A percentile compares a stretch with the other conserved stretches of the same genome.
phyloP scores from a whole-genome alignment of 2,888 invertebrate genomes.

The Tiliacea citrago region DNA sequence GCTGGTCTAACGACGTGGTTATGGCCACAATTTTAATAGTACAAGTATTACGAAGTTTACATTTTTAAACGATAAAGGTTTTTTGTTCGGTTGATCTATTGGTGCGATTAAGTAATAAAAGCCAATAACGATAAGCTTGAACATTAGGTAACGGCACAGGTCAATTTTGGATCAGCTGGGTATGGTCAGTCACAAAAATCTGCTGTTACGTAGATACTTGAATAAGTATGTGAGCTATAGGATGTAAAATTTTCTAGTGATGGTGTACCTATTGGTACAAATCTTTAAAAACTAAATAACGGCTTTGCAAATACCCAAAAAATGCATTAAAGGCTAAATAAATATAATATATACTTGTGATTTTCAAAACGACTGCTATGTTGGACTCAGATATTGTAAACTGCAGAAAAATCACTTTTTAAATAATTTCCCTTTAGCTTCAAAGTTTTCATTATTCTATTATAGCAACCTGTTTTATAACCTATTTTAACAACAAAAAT shows the following conservation, averaged over 20 bases:
- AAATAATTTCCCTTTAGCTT: neutral
- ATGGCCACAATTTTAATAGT: constrained; percentile 57
- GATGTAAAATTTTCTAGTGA: neutral
- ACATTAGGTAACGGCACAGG: constrained; percentile 81
- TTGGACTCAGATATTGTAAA: too few species aligned
- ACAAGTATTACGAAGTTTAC: constrained; percentile 56
- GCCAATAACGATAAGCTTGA: constrained; percentile 78
- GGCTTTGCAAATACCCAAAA: neutral
- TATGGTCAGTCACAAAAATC: constrained; percentile 36
- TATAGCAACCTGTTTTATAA: too few species aligned
- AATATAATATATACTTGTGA: neutral
- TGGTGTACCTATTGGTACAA: neutral
- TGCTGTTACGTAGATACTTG: constrained; percentile 5
- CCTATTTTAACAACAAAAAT: too few species aligned
- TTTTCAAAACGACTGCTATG: neutral
- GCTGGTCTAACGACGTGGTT: constrained; percentile 57
- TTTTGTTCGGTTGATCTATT: constrained; percentile 78
- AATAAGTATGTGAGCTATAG: neutral
- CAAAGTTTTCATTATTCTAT: neutral
- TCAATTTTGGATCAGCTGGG: constrained; percentile 74
- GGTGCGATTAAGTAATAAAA: constrained; percentile 86
- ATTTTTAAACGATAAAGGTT: constrained; percentile 67
- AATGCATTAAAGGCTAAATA: neutral
- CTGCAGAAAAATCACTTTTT: neutral
- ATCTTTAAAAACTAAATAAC: neutral